phyloP scores from a whole-genome alignment of 2,797 vertebrate species.

The Lateolabrax maculatus region DNA sequence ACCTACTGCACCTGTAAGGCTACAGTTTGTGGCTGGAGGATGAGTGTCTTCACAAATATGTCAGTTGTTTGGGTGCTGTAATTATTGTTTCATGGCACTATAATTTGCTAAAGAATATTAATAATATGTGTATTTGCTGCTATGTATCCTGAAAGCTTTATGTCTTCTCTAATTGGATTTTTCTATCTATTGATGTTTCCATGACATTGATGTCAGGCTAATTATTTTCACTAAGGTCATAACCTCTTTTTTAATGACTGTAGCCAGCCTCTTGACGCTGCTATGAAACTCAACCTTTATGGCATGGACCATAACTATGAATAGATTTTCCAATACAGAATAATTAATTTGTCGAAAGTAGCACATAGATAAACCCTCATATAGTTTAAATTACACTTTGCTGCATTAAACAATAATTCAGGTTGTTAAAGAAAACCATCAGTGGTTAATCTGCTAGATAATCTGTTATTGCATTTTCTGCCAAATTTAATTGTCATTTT shows the following conservation, averaged over 20 bases:
- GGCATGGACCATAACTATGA: constrained; percentile 16
- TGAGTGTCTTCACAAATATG: constrained; percentile 1
- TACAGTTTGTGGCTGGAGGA: background rate
- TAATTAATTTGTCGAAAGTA: constrained; percentile 42
- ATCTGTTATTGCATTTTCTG: background rate
- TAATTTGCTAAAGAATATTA: constrained; percentile 33
- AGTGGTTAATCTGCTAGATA: background rate
- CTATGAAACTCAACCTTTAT: constrained; percentile 54
- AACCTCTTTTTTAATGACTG: constrained; percentile 38
- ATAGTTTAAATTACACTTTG: background rate
- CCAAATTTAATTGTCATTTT: background rate
- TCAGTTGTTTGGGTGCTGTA: background rate
- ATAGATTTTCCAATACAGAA: constrained; percentile 32
- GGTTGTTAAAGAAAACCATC: constrained; percentile 2
- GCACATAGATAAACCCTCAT: constrained; percentile 10
- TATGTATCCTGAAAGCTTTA: background rate
- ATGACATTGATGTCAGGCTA: constrained; percentile 33
- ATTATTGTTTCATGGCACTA: constrained; percentile 3
- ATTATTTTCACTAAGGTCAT: constrained; percentile 57
- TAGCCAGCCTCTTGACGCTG: constrained; percentile 38
- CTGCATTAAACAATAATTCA: background rate
- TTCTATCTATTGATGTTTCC: constrained; percentile 34
- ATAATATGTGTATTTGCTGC: constrained; percentile 3
- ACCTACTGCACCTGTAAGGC: too few relatives aligned
- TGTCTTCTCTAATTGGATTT: constrained; percentile 31